Base-by-base conservation (phyloP, 1,140 invertebrate genomes). In the Lineus longissimus region DNA sequence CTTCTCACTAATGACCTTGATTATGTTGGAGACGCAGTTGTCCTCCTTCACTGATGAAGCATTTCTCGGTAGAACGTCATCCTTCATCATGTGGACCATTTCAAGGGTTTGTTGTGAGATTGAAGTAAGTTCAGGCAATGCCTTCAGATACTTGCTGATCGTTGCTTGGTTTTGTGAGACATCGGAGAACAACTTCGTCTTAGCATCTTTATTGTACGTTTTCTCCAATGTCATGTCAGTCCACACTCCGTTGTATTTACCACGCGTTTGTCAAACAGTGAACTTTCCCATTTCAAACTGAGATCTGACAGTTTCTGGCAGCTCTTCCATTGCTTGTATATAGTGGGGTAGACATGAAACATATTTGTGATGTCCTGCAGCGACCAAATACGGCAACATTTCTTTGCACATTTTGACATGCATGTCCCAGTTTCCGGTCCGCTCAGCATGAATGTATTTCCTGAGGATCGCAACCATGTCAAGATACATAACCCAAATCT, bases 201-300 rank as follows among this genome's bases (percentile, higher is more conserved):
- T 61, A 13, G 25, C 59, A 1, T 56, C 40, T 45, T 19, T 29
- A 33, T 61, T 61, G 59, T 51, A 51, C 7, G 36, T 51, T 41
- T 61, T 41, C 31, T 61, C 59, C 36, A 61, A 40, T 4, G 17
- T 22, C 59, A 61, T 45, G 43, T 61, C 59, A 25, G 59, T 45
- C 40, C 1, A 61, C 25, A 61, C 36, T 15, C 36, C 36, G 54
- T 1, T 54, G 59, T 1, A 27, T 41, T 45, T 61, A 19, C 45
- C 25, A 27, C 13, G 17, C 17, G 0, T 30, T 25, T 33, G 55
- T 11, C 30, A 7, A 19, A 57, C 31, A 19, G 23, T 25, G 19
- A 57, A 57, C 6, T 57, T 33, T 57, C 55, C 55, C 7, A 6
- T 27, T 7, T 29, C 19, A 25, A 57, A 57, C 27, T 57, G 7